Base-by-base conservation (phyloP, 2,888 invertebrate genomes). In the Dilophus febrilis region DNA sequence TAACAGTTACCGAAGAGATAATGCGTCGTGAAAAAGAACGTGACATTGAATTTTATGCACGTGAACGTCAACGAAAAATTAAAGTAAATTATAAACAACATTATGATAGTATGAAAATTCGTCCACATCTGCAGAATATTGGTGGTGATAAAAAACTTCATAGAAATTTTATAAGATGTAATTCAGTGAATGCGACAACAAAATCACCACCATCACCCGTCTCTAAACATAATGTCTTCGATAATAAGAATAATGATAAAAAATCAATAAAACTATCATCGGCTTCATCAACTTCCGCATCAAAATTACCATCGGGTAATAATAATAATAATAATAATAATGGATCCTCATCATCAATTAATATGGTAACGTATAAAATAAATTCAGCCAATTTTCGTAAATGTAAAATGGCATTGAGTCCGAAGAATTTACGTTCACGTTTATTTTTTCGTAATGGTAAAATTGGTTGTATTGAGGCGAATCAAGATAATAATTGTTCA, bases 361-460 rank as follows among this genome's bases (percentile, higher is more conserved):
- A 52, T 43, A 41, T 50, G 7, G 48, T 51, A 6, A 60, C 54
- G 4, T 62, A 54, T 37, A 61, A 63, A 46, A 59, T 62, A n/a
- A 56, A 58, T 38, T 56, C 59, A 4, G 59, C 56, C 35, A 29
- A 31, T 3, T 3, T 3, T 14, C 35, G 40, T 2, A 40, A 35
- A 29, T n/a, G 33, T 11, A 35, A 33, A 10, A n/a, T n/a, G n/a
- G 28, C 19, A 4, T 26, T 33, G 8, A 40, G 40, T 30, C 40
- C 40, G 12, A 29, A 28, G 11, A 28, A 12, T 28, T 16, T 14
- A 31, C 22, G 37, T 16, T 42, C 44, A 2, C 41, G 40, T 14
- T 44, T 63, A 5, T 62, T 61, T 40, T 64, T 64, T 43, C 56
- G 58, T 1, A 62, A 63, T 40, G 63, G 63, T 0, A 56, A 56